These are phyloP conservation scores for Anhinga rufa DNA, from an alignment of 2,113 vertebrate species.

Conservation along the genomic window DNA sequence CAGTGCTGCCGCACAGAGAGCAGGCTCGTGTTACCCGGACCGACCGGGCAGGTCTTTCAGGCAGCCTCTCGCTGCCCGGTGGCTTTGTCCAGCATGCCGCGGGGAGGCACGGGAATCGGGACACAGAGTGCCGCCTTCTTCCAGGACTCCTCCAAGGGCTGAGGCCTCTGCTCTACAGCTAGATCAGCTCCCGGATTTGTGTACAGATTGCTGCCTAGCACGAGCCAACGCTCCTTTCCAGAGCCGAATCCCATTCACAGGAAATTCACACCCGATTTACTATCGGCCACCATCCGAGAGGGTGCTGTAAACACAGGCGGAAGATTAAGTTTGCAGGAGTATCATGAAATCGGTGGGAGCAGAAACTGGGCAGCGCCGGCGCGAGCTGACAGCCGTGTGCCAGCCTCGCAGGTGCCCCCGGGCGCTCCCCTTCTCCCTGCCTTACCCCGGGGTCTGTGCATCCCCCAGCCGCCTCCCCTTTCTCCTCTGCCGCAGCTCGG, in stretches of 20 bases:
- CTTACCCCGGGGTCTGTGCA: rapidly evolving
- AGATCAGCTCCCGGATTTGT: not conserved
- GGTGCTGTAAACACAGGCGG: not conserved
- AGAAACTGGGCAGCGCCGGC: not conserved
- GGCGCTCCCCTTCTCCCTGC: not conserved
- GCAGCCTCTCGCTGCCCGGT: not conserved
- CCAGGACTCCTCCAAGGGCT: not conserved
- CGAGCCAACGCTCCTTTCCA: not conserved
- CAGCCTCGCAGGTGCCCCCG: not conserved
- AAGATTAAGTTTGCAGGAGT: not conserved
- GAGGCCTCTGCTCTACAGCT: not conserved
- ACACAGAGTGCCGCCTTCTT: not conserved
- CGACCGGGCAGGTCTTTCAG: not conserved
- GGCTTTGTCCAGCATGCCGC: not conserved
- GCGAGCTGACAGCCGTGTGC: rapidly evolving
- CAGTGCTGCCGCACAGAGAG: not conserved
- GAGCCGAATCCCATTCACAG: not conserved
- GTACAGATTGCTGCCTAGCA: not conserved
- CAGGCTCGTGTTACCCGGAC: not conserved
- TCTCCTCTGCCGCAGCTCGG: not conserved
- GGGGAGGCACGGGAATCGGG: not conserved
- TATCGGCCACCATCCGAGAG: not conserved
- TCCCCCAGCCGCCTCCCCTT: not conserved
- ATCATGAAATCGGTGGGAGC: rapidly evolving
- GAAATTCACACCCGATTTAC: not conserved